Evolutionary conservation across 2,797 vertebrate genomes (phyloP).

Genomic region (Notolabrus celidotus): DNA sequence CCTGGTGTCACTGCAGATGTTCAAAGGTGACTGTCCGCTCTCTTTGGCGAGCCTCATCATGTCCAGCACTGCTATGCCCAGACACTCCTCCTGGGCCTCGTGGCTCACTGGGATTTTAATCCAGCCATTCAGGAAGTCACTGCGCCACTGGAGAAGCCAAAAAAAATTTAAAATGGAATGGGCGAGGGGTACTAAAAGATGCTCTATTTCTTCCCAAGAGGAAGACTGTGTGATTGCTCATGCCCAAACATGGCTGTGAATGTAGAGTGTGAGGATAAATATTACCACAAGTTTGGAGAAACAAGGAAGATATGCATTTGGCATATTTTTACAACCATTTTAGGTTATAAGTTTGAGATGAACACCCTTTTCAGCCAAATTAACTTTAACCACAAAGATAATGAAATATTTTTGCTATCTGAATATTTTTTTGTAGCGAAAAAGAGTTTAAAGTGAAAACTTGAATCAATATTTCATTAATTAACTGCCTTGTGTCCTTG

Average conservation of each 20-base stretch:
- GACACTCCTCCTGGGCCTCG: slow-evolving; percentile 96
- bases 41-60: slow-evolving; percentile 98
- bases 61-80: slow-evolving; percentile 97
- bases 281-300: neutral
- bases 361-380: neutral
- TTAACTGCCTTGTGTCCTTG: too few species aligned
- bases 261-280: neutral
- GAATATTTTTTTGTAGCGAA: too few species aligned
- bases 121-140: slow-evolving; percentile 92
- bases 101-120: slow-evolving; percentile 90
- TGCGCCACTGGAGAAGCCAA: slow-evolving; percentile 87
- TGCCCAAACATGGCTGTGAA: neutral
- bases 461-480: too few species aligned
- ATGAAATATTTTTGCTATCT: too few species aligned
- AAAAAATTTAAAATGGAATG: neutral
- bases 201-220: neutral
- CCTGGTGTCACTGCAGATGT: slow-evolving; percentile 93
- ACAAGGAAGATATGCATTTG: too few species aligned
- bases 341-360: too few species aligned
- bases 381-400: neutral
- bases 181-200: neutral
- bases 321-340: too few species aligned
- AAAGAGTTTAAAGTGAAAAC: too few species aligned
- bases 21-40: slow-evolving; percentile 88
- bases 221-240: too few species aligned